Base-by-base conservation (phyloP, 2,113 vertebrate genomes). In the Elanoides forficatus region DNA sequence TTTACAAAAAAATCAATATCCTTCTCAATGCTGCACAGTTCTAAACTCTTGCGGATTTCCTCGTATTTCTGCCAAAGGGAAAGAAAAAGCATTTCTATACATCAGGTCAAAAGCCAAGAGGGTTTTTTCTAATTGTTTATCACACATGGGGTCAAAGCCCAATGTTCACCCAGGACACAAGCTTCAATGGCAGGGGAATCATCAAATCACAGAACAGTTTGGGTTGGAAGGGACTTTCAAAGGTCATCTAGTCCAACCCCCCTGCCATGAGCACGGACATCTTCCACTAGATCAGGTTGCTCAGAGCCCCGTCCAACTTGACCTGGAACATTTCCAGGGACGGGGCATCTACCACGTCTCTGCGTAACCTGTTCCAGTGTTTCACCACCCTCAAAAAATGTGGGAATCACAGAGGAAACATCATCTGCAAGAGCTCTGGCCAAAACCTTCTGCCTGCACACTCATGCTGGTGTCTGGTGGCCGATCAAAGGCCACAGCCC, bases 1-100 rank as follows among this genome's bases (percentile, higher is more conserved):
- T 98, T 99, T 62, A 99, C 97, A 55, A 99, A 99, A 97, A 99
- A 99, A 58, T 99, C 99, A 4, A 99, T 97, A 80, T 99, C 99
- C 83, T 99, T 99, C 95, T 99, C 98, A 53, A 99, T 98, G 95
- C 98, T 98, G 96, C 99, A 99, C 81, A 98, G 98, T 79, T 99
- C 99, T 88, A 99, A 97, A 45, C 98, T 99, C 96, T 98, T 99
- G 48, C 99, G 99, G 74, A 99, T 99, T 92, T 99, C 98, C 97
- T 99, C 99, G 2, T 99, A 99, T 73, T 99, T 98, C 99, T 99
- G 86, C 43, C 42, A 43, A 75, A 94, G 81, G 65, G 56, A 90
- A 94, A 60, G 48, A 76, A 75, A 87, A 68, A 75, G 9, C 16
- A 19, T 72, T 82, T 74, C 30, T 22, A 10, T 22, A 53, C 3